Percentiles rank a stretch among this genome's conserved stretches.
phyloP scores from a whole-genome alignment of 2,113 vertebrate species.

The Pongo pygmaeus region DNA sequence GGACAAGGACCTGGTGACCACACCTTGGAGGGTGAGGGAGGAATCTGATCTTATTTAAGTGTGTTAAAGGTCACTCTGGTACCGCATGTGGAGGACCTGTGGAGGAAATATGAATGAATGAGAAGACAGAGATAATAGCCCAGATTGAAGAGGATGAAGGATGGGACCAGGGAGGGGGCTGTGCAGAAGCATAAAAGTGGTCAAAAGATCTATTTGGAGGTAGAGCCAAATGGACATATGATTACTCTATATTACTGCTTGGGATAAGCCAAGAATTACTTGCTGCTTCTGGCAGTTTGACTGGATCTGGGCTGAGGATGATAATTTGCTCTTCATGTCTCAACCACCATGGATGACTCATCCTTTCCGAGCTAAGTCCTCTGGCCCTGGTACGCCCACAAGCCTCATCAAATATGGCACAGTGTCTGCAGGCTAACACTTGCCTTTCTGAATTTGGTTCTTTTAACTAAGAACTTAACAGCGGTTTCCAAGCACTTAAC shows the following conservation, averaged over 20 bases:
- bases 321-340: not conserved
- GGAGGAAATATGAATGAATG: not conserved
- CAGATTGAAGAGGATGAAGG: not conserved
- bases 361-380: not conserved
- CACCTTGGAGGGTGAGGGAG: not conserved
- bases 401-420: not conserved
- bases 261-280: not conserved
- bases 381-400: not conserved
- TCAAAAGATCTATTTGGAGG: not conserved
- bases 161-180: not conserved
- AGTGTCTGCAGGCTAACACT: not conserved
- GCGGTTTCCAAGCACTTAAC: not conserved
- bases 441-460: not conserved
- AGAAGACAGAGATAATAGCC: not conserved
- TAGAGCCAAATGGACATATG: not conserved
- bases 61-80: not conserved
- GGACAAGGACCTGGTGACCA: fast-evolving
- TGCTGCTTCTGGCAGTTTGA: not conserved
- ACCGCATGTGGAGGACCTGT: not conserved
- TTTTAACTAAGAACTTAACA: not conserved
- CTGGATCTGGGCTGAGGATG: not conserved
- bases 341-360: not conserved
- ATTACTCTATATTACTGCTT: not conserved
- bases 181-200: not conserved
- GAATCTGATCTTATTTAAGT: not conserved